A percentile compares a stretch with the other conserved stretches of the same genome.
These are phyloP conservation scores for Callosobruchus maculatus DNA, from an alignment of 2,888 invertebrate species.

Conservation along the genomic window DNA sequence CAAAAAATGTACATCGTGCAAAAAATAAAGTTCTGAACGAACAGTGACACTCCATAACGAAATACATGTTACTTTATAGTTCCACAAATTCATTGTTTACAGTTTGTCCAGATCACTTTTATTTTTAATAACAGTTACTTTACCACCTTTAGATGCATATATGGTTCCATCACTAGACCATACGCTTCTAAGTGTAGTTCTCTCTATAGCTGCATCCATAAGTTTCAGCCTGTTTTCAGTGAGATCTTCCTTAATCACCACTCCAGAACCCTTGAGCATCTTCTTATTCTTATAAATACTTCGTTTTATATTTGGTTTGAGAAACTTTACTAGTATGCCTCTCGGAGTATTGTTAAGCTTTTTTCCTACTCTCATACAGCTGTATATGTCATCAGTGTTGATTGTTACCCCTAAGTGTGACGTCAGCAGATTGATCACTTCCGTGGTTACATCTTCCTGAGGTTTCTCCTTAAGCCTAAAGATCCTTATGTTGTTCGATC, in stretches of 20 bases:
- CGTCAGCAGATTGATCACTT: too few species aligned
- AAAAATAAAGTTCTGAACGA: not conserved
- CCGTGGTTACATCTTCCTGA: too few species aligned
- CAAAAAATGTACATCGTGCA: not conserved
- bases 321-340: not conserved
- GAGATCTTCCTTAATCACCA: constrained; percentile 1
- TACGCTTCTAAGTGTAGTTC: not conserved
- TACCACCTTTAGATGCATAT: not conserved
- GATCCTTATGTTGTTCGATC: too few species aligned
- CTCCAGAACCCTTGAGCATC: constrained; percentile 3
- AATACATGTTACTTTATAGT: not conserved
- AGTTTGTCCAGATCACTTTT: not conserved
- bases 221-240: not conserved
- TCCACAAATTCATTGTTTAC: too few species aligned
- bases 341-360: not conserved
- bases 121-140: not conserved
- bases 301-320: not conserved
- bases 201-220: constrained; percentile 1
- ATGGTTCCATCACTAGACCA: constrained; percentile 2
- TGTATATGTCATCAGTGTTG: not conserved
- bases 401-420: too few species aligned
- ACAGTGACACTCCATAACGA: too few species aligned
- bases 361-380: constrained; percentile 1
- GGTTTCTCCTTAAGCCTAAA: too few species aligned
- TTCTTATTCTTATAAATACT: constrained; percentile 2